Base-by-base conservation (phyloP, 2,113 vertebrate species). In the Dryoscopus gambensis region DNA sequence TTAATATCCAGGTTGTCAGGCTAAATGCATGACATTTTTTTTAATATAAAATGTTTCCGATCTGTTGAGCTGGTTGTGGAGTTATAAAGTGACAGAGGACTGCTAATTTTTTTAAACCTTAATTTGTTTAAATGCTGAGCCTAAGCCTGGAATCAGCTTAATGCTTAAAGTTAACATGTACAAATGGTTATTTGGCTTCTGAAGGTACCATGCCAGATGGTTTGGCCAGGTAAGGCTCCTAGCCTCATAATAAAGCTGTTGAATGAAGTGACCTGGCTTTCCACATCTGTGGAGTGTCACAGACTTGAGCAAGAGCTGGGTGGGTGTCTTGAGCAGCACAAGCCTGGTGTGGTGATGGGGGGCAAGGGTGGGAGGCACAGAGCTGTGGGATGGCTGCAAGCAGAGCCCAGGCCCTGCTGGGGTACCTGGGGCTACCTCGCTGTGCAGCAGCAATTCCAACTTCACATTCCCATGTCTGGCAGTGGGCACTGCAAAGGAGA, bases 101-200 rank as follows among this genome's bases (percentile, higher is more conserved):
- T 94, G 63, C 67, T 85, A 84, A 67, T 62, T 65, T 96, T 97
- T 92, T 73, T 30, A 59, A 76, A 59, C 9, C 28, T 31, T 73
- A 91, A 76, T 52, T 90, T 91, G 78, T 87, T 63, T 40, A 78
- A 52, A 57, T 25, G 19, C 50, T 81, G 31, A 74, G 7, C 57
- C 35, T 69, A 59, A 69, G 47, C 17, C 27, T 63, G 46, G 49
- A 70, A 76, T 79, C 59, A 65, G 21, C 22, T 78, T 83, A 47
- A 56, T 81, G 23, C 37, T 77, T 23, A 9, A 84, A 79, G 22
- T 59, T 71, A 65, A 62, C 14, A 30, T 0, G 5, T 52, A 30
- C 25, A 52, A 35, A 25, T 60, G 17, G 15, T 86, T 84, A 37
- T 70, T 74, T 8, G 4, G 47, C 12, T 94, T 87, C 60, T 59